Percentiles rank a stretch among this genome's conserved stretches.
phyloP scores from a whole-genome alignment of 1,140 invertebrate species.

The Nasonia vitripennis region DNA sequence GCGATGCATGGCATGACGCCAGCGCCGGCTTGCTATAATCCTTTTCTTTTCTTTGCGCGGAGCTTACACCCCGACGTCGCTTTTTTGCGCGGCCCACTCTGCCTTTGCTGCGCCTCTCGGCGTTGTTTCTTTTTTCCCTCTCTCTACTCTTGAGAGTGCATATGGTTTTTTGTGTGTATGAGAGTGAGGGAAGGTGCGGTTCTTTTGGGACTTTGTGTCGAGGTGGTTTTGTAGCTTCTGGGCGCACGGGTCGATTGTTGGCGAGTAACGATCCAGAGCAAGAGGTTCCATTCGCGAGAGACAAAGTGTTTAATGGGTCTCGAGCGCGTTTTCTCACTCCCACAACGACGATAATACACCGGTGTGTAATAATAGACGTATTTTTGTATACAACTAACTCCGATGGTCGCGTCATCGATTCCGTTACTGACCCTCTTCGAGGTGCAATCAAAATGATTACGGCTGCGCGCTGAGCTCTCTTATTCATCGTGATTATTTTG shows the following conservation, averaged over 20 bases:
- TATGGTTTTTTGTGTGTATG: too few species aligned
- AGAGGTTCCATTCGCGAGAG: background rate
- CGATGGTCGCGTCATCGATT: background rate
- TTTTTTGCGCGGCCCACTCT: background rate
- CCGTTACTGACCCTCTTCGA: background rate
- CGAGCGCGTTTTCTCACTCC: too few species aligned
- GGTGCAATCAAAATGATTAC: background rate
- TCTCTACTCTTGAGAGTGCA: background rate
- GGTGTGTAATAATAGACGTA: background rate
- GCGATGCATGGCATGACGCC: constrained; percentile 15
- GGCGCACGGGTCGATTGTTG: background rate
- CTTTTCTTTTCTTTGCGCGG: background rate
- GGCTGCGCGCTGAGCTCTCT: too few species aligned
- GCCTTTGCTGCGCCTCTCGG: background rate
- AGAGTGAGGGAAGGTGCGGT: too few species aligned
- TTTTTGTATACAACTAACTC: background rate
- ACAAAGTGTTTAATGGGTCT: too few species aligned
- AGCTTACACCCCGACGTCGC: background rate
- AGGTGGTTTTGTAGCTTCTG: background rate
- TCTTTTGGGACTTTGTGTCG: background rate
- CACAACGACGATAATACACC: background rate
- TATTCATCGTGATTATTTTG: background rate
- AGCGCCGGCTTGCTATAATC: background rate
- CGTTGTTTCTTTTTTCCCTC: background rate
- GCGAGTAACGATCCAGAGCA: background rate